A percentile compares a stretch with the other conserved stretches of the same genome.
phyloP scores from a whole-genome alignment of 1,140 invertebrate genomes.

The Dendroctonus valens region DNA sequence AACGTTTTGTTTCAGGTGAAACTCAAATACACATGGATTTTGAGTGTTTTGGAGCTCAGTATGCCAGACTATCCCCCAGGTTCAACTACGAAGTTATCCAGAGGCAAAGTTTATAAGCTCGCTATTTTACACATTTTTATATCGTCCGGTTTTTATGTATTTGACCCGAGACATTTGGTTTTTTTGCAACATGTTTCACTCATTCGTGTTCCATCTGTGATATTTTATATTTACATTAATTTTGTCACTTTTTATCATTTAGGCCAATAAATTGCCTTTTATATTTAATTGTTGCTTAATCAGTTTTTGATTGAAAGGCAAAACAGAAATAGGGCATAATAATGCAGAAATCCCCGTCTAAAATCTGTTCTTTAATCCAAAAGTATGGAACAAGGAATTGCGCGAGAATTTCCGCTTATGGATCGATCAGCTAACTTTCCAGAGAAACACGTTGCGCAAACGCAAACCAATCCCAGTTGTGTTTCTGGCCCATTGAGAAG shows the following conservation, averaged over 20 bases:
- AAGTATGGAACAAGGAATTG: too few relatives aligned
- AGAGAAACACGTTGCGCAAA: neutral
- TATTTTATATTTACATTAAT: conserved; percentile 25
- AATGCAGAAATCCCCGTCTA: too few relatives aligned
- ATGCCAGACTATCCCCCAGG: conserved; percentile 36
- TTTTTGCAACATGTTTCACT: conserved; percentile 5
- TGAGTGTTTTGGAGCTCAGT: conserved; percentile 38
- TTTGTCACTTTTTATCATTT: conserved; percentile 24
- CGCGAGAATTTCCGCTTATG: too few relatives aligned
- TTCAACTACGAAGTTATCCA: conserved; percentile 31
- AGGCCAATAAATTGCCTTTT: conserved; percentile 11
- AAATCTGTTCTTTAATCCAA: too few relatives aligned
- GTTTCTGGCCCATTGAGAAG: neutral
- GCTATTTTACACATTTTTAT: conserved; percentile 11
- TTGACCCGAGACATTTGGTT: neutral
- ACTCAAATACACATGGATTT: conserved; percentile 33
- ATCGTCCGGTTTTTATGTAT: conserved; percentile 1
- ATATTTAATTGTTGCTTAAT: neutral
- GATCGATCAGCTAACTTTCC: neutral
- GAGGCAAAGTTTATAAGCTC: conserved; percentile 4
- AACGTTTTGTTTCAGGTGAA: conserved; percentile 6
- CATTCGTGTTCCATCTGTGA: conserved; percentile 21
- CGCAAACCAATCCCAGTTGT: conserved; percentile 8
- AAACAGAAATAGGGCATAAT: too few relatives aligned
- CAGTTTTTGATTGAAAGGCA: too few relatives aligned